Conservation (phyloP, 2,113 vertebrate species). For the Sorex araneus region DNA sequence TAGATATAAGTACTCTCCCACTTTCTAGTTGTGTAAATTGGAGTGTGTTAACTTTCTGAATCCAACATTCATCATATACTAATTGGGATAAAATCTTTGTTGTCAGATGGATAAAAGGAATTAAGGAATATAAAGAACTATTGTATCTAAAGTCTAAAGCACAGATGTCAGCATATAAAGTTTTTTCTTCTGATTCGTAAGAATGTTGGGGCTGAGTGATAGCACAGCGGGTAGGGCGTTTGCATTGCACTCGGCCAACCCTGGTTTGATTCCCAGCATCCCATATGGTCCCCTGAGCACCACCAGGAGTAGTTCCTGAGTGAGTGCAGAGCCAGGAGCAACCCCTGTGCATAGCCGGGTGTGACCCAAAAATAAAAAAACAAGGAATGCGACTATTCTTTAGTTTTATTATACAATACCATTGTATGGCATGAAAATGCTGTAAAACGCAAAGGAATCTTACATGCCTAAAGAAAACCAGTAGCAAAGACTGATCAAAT, state of each 20-base stretch:
- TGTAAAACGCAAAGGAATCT: not conserved
- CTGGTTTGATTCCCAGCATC: too few relatives aligned
- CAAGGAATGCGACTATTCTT: not conserved
- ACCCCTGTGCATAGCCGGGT: too few relatives aligned
- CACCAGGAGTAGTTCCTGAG: too few relatives aligned
- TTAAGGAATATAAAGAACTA: not conserved
- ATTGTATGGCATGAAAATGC: constrained; percentile 22
- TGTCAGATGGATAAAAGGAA: not conserved
- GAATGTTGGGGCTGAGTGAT: too few relatives aligned
- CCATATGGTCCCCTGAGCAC: too few relatives aligned
- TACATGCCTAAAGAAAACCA: constrained; percentile 9
- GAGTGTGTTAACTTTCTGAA: constrained; percentile 19
- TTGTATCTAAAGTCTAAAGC: constrained; percentile 5
- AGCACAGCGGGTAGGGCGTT: too few relatives aligned
- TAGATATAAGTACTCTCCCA: not conserved
- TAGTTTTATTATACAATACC: not conserved
- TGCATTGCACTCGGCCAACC: too few relatives aligned
- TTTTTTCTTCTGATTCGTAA: constrained; percentile 26
- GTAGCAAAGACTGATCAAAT: not conserved
- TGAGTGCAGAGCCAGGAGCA: too few relatives aligned
- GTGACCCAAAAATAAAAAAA: too few relatives aligned
- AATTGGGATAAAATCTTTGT: not conserved
- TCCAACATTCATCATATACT: not conserved
- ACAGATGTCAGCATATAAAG: not conserved
- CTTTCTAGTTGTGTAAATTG: not conserved